phyloP scores from a whole-genome alignment of 1,140 invertebrate species.

The Ostrea edulis region DNA sequence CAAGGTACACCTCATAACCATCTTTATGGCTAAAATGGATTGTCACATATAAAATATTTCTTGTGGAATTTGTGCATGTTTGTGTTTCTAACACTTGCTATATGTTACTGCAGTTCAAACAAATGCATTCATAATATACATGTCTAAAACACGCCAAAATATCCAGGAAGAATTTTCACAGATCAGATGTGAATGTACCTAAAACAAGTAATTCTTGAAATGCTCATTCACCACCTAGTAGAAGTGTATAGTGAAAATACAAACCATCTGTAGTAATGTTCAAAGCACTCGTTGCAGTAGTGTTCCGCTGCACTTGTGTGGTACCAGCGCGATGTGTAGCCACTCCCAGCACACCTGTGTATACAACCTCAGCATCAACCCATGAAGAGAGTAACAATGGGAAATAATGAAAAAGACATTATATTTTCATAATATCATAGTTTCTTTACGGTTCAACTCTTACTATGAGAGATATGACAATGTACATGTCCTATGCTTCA shows the following conservation, averaged over 20 bases:
- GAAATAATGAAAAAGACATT: no score
- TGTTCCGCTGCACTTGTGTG: conserved; percentile 80
- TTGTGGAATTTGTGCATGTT: background rate
- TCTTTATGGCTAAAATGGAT: conserved; percentile 71
- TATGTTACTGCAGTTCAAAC: background rate
- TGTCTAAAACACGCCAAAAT: no score
- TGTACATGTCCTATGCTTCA: no score
- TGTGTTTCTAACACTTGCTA: background rate
- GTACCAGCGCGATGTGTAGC: conserved; percentile 80
- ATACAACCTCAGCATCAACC: background rate
- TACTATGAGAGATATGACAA: no score
- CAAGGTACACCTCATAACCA: conserved; percentile 72
- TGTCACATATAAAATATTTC: background rate
- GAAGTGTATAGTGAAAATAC: background rate
- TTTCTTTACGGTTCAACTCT: no score
- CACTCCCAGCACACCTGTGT: conserved; percentile 75
- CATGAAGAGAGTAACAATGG: no score
- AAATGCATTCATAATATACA: background rate
- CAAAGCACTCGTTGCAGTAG: conserved; percentile 81
- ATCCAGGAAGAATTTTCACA: background rate
- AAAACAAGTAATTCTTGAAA: no score
- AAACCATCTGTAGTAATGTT: conserved; percentile 79
- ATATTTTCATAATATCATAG: no score
- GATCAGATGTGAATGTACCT: background rate
- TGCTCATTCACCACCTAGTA: no score